Base-by-base conservation (phyloP, 2,113 vertebrate genomes). In the Arothron firmamentum region DNA sequence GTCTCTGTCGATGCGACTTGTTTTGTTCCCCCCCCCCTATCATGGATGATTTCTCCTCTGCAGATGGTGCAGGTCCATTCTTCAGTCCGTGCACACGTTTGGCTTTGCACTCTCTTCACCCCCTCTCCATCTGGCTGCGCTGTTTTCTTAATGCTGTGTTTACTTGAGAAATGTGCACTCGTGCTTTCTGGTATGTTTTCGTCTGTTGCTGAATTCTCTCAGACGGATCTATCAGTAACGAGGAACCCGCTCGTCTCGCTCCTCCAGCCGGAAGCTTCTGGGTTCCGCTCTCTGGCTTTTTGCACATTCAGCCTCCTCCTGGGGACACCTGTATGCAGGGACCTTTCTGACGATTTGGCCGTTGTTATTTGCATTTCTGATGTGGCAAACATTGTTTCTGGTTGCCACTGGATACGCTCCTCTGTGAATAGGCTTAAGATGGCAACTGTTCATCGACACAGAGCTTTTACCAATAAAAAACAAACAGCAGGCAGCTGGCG, bases 21-120 rank as follows among this genome's bases (percentile, higher is more conserved):
- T 62, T 67, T 42, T 62, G n/a, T 17, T 72, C 49, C 52, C 48
- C 34, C 70, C 46, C 50, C 45, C 45, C n/a, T n/a, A n/a, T n/a
- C 70, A 31, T 46, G 13, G 54, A 66, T 49, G 65, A 50, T 67
- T 62, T 73, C 23, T 61, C 75, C 72, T 80, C 79, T 87, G 70
- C 85, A 87, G 87, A 88, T 87, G 82, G 85, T 83, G 17, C 28
- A 73, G 60, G 81, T 86, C 83, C 76, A 69, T 67, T 71, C 54
- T 82, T 69, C 72, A 68, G 64, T 78, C 81, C 69, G 57, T 68
- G 52, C 70, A 54, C 67, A 68, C 70, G 67, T 62, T 83, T 67
- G 61, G 56, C 75, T 70, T 70, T 70, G 61, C 52, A 53, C 72
- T 38, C 43, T 69, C 71, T 82, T 87, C 85, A 83, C 84, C 85